These are phyloP conservation scores for Asobara japonica DNA, from an alignment of 1,140 invertebrate species.

Conservation along the genomic window DNA sequence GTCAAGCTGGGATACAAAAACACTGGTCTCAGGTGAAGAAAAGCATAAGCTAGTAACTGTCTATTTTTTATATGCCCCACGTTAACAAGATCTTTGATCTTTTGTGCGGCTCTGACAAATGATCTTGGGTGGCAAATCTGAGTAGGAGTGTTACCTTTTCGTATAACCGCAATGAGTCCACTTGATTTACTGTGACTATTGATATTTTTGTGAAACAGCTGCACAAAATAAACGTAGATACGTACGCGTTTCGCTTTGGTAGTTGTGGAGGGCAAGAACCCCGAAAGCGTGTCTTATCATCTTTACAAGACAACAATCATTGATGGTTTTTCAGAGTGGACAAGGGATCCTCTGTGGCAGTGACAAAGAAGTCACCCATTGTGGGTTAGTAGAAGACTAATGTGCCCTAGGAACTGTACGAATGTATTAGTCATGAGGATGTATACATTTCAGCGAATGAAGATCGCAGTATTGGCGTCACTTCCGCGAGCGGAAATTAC, in stretches of 20 bases:
- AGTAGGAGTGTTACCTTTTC: no score
- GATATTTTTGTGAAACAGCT: not conserved
- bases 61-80: no score
- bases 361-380: conserved; percentile 32
- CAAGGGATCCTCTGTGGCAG: conserved; percentile 36
- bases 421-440: conserved; percentile 4
- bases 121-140: no score
- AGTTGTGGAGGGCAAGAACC: not conserved
- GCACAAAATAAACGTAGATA: no score
- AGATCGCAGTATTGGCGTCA: not conserved
- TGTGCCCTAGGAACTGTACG: not conserved
- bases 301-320: conserved; percentile 30
- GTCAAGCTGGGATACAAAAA: conserved; percentile 17
- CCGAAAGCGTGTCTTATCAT: conserved; percentile 22
- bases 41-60: no score
- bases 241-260: no score
- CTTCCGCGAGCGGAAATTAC: not conserved
- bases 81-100: no score
- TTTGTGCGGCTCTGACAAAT: no score
- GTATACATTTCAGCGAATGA: not conserved
- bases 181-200: not conserved
- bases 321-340: conserved; percentile 29
- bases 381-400: not conserved
- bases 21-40: conserved; percentile 17
- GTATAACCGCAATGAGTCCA: no score